Evolutionary conservation across 2,113 vertebrate genomes (phyloP).

Genomic region (Malurus alboscapulatus): DNA sequence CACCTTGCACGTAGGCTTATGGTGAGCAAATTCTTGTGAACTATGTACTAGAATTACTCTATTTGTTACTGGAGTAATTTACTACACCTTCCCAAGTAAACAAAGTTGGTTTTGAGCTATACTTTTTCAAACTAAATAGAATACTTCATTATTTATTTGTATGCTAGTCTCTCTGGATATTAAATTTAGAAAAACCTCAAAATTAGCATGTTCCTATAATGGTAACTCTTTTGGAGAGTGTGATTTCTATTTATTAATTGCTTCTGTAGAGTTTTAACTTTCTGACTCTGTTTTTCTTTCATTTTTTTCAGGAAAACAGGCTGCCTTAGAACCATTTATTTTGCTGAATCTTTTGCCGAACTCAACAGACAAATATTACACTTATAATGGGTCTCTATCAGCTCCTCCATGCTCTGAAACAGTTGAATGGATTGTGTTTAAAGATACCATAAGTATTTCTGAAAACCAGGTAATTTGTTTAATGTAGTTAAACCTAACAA

Average conservation of each 20-base stretch:
- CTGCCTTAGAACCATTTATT: conserved; percentile 79
- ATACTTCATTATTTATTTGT: background rate
- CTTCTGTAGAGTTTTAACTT: background rate
- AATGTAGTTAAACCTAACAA: background rate
- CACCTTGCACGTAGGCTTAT: background rate
- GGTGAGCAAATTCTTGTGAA: background rate
- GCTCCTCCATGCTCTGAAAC: conserved; percentile 91
- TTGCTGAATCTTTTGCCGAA: conserved; percentile 87
- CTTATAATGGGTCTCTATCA: conserved; percentile 93
- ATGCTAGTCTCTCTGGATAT: background rate
- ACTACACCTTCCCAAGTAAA: background rate
- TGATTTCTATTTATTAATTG: background rate
- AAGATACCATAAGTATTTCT: conserved; percentile 87
- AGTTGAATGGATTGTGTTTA: conserved; percentile 95
- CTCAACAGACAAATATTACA: conserved; percentile 91
- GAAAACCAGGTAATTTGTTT: conserved; percentile 84
- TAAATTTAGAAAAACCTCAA: background rate
- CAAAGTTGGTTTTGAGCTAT: background rate
- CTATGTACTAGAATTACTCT: background rate
- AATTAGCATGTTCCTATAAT: background rate
- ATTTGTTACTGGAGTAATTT: background rate
- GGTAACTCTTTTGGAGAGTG: background rate
- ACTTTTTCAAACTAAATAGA: background rate
- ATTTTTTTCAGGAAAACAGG: conserved; percentile 83
- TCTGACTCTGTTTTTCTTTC: background rate